These are phyloP conservation scores for Rhinopomastus cyanomelas DNA, from an alignment of 2,113 vertebrate genomes.

Conservation along the genomic window DNA sequence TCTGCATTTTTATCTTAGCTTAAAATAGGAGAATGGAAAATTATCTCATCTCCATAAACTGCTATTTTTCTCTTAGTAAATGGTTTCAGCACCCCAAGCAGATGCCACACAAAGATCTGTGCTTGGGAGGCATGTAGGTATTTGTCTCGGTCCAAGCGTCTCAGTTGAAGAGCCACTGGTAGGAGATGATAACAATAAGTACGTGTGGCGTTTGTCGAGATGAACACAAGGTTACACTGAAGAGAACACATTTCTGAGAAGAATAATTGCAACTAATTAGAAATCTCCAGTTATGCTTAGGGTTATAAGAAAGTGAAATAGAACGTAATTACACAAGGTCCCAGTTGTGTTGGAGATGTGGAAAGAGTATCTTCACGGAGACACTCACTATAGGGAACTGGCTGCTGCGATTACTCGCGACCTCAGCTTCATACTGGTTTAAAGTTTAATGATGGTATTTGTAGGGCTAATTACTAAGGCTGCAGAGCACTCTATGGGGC, in stretches of 20 bases:
- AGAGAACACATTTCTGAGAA: slow-evolving; percentile 6
- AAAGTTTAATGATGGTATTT: slow-evolving; percentile 45
- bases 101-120: slow-evolving; percentile 10
- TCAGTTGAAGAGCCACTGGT: slow-evolving; percentile 19
- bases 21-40: background rate
- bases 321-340: slow-evolving; percentile 69
- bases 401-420: slow-evolving; percentile 40
- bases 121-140: background rate
- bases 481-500: background rate
- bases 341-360: slow-evolving; percentile 34
- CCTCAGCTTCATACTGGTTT: slow-evolving; percentile 35
- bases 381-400: background rate
- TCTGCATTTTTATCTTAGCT: background rate
- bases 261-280: slow-evolving; percentile 65
- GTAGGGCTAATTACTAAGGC: slow-evolving; percentile 38
- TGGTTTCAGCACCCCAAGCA: slow-evolving; percentile 28
- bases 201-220: slow-evolving; percentile 14
- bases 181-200: slow-evolving; percentile 48
- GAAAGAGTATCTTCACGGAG: slow-evolving; percentile 58
- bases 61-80: background rate
- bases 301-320: slow-evolving; percentile 60
- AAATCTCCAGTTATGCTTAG: slow-evolving; percentile 44
- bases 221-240: slow-evolving; percentile 17
- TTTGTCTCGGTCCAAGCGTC: background rate
- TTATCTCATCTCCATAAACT: slow-evolving; percentile 24